Base-by-base conservation (phyloP, 2,113 vertebrate genomes). In the Nibea coibor region DNA sequence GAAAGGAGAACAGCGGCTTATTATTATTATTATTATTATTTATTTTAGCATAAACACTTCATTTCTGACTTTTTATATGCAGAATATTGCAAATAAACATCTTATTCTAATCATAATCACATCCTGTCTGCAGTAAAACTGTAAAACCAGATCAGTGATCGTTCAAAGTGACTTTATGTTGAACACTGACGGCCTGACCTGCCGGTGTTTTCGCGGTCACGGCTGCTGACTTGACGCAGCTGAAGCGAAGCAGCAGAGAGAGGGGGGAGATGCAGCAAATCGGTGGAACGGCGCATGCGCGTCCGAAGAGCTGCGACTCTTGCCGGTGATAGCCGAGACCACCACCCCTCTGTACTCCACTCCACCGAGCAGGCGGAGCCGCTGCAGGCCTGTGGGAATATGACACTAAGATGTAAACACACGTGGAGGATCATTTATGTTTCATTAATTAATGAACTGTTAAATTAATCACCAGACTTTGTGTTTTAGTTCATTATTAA, bases 271-370 rank as follows among this genome's bases (percentile, higher is more conserved):
- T 54, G 89, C 88, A 90, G 89, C 84, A 81, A 58, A 79, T 16
- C 1, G 57, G 17, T 3, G 35, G 0, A 8, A 75, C 7, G 0
- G 69, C 85, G 91, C 92, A 78, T 86, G 92, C 90, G 91, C 3
- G 0, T 0, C 68, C 90, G 88, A 83, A 61, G 2, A 0, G 0
- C 0, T 0, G 15, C 87, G 91, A 80, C 2, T 0, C 2, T 15
- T 16, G 12, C 72, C 89, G 92, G 3, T 1, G 73, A 71, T 2
- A 10, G 65, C 75, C 88, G 89, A 87, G 66, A 73, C 43, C 90
- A 77, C 86, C 89, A 65, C 83, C 88, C 88, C 84, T 68, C 43
- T 45, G 11, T 8, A 8, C 31, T 35, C 31, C 31, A 35, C 31
- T 35, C 31, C 10, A 1, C 2, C 0, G 75, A 58, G 68, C 31